Base-by-base conservation (phyloP, 1,140 invertebrate species). In the Adoxophyes honmai region DNA sequence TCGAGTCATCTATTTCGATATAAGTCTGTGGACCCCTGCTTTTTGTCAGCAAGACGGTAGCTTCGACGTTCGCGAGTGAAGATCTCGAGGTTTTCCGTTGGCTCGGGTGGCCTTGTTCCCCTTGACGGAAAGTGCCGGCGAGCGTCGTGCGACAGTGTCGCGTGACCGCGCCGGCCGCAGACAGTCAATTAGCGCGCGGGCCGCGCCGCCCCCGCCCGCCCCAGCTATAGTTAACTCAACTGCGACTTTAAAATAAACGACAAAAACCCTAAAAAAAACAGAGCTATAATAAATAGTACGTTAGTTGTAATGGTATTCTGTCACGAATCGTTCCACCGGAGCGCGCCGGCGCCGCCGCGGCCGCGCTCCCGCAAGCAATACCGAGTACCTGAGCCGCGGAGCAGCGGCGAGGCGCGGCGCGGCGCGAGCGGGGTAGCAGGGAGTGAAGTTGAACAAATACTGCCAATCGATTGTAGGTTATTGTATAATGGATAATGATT, bases 291-390 rank as follows among this genome's bases (percentile, higher is more conserved):
- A 88, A 86, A 83, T 88, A 88, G 85, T 86, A 78, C 76, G 85
- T 86, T 88, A 88, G 85, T 85, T 85, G 86, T 86, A 86, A 86
- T 88, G 84, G 85, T 88, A 86, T 85, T 86, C 82, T 86, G 80
- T 86, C 84, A 88, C 82, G 86, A 81, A 86, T 86, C 83, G 80
- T 88, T 88, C 86, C 86, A 80, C 85, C 86, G 80, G 84, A 82
- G 42, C 21, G 11, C 21, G 28, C 10, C 16, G 16, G 57, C 21
- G 16, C 36, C 48, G 57, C 37, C 18, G 55, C 44, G 37, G 39
- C 44, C 57, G 16, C 56, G 57, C 34, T 48, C 39, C 75, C 71
- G 71, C 85, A 86, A 86, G 83, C 81, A 86, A 86, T 86, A 86
- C 78, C 75, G 73, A 80, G 83, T 86, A 87, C 81, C 81, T 87